Evolutionary conservation across 2,113 vertebrate species (phyloP).

Genomic region (Myotis yumanensis): DNA sequence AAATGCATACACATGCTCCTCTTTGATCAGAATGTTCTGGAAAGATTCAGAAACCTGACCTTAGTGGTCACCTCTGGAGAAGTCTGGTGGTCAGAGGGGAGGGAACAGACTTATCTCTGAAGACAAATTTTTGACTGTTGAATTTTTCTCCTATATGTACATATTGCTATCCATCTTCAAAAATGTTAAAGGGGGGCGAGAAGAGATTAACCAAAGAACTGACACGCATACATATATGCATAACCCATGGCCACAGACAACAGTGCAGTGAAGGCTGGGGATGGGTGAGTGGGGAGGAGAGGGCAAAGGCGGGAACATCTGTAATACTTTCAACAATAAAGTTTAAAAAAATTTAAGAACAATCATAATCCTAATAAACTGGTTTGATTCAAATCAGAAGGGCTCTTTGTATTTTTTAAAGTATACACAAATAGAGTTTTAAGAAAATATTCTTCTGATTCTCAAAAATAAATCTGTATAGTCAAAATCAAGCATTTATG

Average conservation of each 20-base stretch:
- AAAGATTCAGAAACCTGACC: not conserved
- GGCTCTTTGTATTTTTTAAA: not conserved
- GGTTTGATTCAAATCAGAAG: not conserved
- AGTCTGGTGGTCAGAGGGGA: too few species aligned
- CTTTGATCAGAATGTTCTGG: not conserved
- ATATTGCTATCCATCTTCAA: not conserved
- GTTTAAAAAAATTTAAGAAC: not conserved
- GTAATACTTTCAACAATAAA: not conserved
- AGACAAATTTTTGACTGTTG: not conserved
- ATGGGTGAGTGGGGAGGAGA: too few species aligned
- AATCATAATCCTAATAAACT: conserved; percentile 13
- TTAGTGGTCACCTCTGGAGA: not conserved
- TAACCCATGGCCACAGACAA: too few species aligned
- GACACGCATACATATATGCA: too few species aligned
- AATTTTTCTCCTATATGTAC: not conserved
- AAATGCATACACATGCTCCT: not conserved
- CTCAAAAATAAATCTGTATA: not conserved
- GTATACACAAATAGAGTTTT: not conserved
- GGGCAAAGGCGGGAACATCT: too few species aligned
- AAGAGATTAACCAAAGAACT: too few species aligned
- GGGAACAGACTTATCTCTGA: not conserved
- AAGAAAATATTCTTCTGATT: not conserved
- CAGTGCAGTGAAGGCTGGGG: too few species aligned
- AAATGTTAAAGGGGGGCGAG: not conserved
- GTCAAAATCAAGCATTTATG: not conserved